These are phyloP conservation scores for Gibbula magus DNA, from an alignment of 2,888 invertebrate species.

Conservation along the genomic window DNA sequence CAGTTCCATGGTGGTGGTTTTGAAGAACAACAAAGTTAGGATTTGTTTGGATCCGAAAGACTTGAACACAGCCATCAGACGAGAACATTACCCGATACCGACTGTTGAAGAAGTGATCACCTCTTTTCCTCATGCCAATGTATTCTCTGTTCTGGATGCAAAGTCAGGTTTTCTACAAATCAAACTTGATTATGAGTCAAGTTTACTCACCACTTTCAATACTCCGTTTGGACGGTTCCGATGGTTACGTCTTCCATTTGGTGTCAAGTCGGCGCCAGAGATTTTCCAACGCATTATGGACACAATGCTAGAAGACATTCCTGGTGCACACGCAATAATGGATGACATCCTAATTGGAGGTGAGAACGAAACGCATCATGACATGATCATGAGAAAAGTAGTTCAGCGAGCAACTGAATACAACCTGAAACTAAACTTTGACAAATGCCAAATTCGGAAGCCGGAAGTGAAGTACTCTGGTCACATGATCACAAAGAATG, in stretches of 20 bases:
- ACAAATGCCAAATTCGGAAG: constrained; percentile 37
- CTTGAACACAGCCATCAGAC: no score
- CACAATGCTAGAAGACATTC: constrained; percentile 38
- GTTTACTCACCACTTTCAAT: constrained; percentile 45
- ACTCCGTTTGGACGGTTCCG: no score
- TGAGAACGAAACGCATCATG: constrained; percentile 22
- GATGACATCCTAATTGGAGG: constrained; percentile 48
- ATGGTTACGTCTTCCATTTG: not conserved
- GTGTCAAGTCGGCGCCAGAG: not conserved
- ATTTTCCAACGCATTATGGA: constrained; percentile 46
- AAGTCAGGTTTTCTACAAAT: constrained; percentile 53
- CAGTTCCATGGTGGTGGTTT: no score
- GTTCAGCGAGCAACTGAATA: not conserved
- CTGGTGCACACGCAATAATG: constrained; percentile 38
- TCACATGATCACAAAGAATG: constrained; percentile 32
- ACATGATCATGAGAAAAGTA: not conserved
- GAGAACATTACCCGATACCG: constrained; percentile 47
- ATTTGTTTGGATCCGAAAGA: not conserved
- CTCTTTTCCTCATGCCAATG: constrained; percentile 40
- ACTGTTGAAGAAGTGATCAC: constrained; percentile 49
- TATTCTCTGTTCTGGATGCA: constrained; percentile 52
- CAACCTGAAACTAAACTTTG: constrained; percentile 32
- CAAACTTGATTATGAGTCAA: constrained; percentile 42
- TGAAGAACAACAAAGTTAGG: not conserved
- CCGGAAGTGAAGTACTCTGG: constrained; percentile 37